Evolutionary conservation across 2,888 invertebrate species (phyloP), one percentile per base, ranked within the genome.

Genomic region (Euclidia mi): DNA sequence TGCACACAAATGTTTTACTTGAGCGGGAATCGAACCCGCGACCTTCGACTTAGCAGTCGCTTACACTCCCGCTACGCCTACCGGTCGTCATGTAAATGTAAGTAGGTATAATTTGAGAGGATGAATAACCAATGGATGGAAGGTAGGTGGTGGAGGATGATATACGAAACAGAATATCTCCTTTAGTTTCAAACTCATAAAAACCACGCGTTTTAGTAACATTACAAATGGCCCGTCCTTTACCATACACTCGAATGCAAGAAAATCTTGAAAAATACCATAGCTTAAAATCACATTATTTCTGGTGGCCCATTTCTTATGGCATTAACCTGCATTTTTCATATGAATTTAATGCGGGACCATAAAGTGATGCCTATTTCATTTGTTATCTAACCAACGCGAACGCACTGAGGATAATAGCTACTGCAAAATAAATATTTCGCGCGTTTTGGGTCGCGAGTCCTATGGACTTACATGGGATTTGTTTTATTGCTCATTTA

Each of bases 401-500:
- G 45, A 48, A 31, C n/a, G n/a, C n/a, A 57, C 51, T 53, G 58
- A 56, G 73, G 46, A 65, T 69, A 40, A 56, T 60, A 69, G 62
- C 65, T 58, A n/a, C 37, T 55, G 56, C 62, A 58, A n/a, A 6
- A 40, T 73, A 45, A 40, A 73, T 69, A 69, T 72, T 71, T 72
- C 65, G 56, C 62, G 58, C 61, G 56, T 69, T 48, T 53, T 46
- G 49, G 51, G 65, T 57, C 40, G 43, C 56, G 42, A 56, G 69
- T 65, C 60, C 50, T 69, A 15, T 4, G 51, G 62, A 56, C 70
- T 71, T 73, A 72, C 56, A n/a, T n/a, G 51, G 69, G 71, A 73
- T 73, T 71, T 71, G 56, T 58, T 69, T 71, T 71, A 71, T 71
- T 73, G 73, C 73, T 71, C 71, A 73, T 71, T 71, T 65, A 69